phyloP scores from a whole-genome alignment of 2,797 vertebrate species.

The Telmatherina bonti region DNA sequence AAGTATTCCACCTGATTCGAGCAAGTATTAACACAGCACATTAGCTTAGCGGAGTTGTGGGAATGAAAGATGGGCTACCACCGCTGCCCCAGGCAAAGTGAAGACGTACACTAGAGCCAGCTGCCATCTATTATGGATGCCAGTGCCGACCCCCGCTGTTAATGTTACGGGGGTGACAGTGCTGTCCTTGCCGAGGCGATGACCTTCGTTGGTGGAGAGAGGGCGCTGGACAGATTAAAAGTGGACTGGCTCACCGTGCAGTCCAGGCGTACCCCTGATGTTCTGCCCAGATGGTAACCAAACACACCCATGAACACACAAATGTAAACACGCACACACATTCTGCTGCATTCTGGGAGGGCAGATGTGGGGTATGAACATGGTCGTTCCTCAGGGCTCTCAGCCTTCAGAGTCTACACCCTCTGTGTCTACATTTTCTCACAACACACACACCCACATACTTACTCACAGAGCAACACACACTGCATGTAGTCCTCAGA shows the following conservation, averaged over 20 bases:
- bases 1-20: slow-evolving; percentile 77
- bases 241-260: slow-evolving; percentile 82
- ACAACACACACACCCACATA: slow-evolving; percentile 11
- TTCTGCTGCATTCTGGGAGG: slow-evolving; percentile 71
- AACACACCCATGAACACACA: slow-evolving; percentile 61
- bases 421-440: slow-evolving; percentile 46
- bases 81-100: slow-evolving; percentile 80
- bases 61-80: slow-evolving; percentile 80
- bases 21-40: slow-evolving; percentile 82
- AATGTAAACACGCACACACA: slow-evolving; percentile 37
- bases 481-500: slow-evolving; percentile 56
- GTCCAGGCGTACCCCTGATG: slow-evolving; percentile 82
- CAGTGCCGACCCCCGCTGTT: slow-evolving; percentile 73
- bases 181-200: slow-evolving; percentile 80
- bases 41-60: slow-evolving; percentile 76
- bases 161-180: slow-evolving; percentile 77
- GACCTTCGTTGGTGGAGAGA: slow-evolving; percentile 80
- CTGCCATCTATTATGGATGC: slow-evolving; percentile 84
- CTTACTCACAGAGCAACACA: slow-evolving; percentile 21
- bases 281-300: slow-evolving; percentile 81
- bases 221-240: slow-evolving; percentile 82
- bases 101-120: slow-evolving; percentile 81
- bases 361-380: slow-evolving; percentile 76
- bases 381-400: slow-evolving; percentile 65
- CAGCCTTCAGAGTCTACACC: slow-evolving; percentile 57